A percentile compares a stretch with the other conserved stretches of the same genome.
Evolutionary conservation across 1,140 invertebrate species (phyloP).

Genomic region (Bilobella aurantiaca): DNA sequence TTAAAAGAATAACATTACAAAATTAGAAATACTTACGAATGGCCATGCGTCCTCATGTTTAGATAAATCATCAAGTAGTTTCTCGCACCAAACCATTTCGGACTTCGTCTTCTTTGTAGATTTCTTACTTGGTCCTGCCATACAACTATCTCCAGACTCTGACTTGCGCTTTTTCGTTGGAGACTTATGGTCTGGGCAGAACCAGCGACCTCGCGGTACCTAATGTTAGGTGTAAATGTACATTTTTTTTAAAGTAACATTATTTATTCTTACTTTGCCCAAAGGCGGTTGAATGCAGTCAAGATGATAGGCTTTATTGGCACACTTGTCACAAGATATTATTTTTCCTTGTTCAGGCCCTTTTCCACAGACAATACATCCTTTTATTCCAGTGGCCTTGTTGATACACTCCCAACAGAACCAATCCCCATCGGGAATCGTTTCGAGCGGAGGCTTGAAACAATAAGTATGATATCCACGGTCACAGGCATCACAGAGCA

Average conservation of each 20-base stretch:
- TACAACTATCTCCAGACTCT: background rate
- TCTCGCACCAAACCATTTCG: slow-evolving; percentile 63
- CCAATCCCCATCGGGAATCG: slow-evolving; percentile 93
- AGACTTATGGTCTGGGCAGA: slow-evolving; percentile 36
- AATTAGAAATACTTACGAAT: too few relatives aligned
- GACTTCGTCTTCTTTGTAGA: slow-evolving; percentile 62
- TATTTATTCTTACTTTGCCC: slow-evolving; percentile 53
- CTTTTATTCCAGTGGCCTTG: slow-evolving; percentile 78
- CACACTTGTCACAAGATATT: slow-evolving; percentile 76
- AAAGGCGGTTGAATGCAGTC: slow-evolving; percentile 83
- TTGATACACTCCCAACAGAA: slow-evolving; percentile 94
- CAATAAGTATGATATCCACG: slow-evolving; percentile 97
- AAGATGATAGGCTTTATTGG: slow-evolving; percentile 71
- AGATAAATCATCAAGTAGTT: slow-evolving; percentile 65
- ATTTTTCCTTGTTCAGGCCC: slow-evolving; percentile 59
- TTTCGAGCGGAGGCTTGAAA: slow-evolving; percentile 93
- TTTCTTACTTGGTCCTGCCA: background rate
- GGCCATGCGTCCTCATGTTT: slow-evolving; percentile 91
- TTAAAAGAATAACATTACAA: too few relatives aligned
- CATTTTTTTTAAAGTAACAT: too few relatives aligned
- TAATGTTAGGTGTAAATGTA: slow-evolving; percentile 4
- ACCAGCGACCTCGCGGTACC: slow-evolving; percentile 26
- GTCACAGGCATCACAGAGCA: slow-evolving; percentile 94
- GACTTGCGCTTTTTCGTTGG: slow-evolving; percentile 55
- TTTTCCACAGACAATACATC: slow-evolving; percentile 66